A percentile compares a stretch with the other conserved stretches of the same genome.
These are phyloP conservation scores for Sicus ferrugineus DNA, from an alignment of 2,888 invertebrate species.

Conservation along the genomic window DNA sequence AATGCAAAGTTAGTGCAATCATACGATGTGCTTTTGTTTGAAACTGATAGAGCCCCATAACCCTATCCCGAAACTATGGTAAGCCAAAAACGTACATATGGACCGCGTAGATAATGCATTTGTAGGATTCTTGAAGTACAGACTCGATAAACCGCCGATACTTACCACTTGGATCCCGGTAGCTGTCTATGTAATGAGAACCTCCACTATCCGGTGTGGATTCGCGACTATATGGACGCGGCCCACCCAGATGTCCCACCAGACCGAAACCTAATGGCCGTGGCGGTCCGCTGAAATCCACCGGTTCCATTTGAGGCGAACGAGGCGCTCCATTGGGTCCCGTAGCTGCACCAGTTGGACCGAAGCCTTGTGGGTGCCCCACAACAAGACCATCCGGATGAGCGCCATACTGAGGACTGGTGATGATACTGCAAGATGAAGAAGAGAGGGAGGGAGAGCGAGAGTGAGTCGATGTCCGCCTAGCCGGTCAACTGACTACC, in stretches of 20 bases:
- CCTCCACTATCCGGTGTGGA: constrained; percentile 90
- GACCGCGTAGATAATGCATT: too few species aligned
- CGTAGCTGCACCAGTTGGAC: constrained; percentile 59
- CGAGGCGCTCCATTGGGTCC: constrained; percentile 65
- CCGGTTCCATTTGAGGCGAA: constrained; percentile 75
- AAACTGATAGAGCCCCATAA: too few species aligned
- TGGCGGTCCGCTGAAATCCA: constrained; percentile 75
- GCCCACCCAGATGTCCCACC: constrained; percentile 70
- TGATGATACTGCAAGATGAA: constrained; percentile 54
- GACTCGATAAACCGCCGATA: constrained; percentile 39
- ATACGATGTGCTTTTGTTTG: too few species aligned
- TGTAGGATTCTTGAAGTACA: too few species aligned
- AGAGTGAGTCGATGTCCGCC: constrained; percentile 25
- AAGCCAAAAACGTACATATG: too few species aligned
- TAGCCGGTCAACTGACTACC: constrained; percentile 66
- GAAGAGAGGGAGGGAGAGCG: constrained; percentile 37
- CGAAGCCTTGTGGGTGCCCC: constrained; percentile 68
- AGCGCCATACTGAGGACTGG: constrained; percentile 70
- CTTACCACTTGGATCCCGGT: constrained; percentile 85
- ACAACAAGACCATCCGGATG: constrained; percentile 63
- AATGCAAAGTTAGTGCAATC: too few species aligned
- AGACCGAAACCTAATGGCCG: constrained; percentile 70
- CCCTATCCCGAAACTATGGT: too few species aligned
- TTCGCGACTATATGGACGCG: constrained; percentile 80
- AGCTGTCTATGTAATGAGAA: constrained; percentile 87